Conservation (phyloP, 2,797 vertebrate genomes). For the Siniperca obscura region DNA sequence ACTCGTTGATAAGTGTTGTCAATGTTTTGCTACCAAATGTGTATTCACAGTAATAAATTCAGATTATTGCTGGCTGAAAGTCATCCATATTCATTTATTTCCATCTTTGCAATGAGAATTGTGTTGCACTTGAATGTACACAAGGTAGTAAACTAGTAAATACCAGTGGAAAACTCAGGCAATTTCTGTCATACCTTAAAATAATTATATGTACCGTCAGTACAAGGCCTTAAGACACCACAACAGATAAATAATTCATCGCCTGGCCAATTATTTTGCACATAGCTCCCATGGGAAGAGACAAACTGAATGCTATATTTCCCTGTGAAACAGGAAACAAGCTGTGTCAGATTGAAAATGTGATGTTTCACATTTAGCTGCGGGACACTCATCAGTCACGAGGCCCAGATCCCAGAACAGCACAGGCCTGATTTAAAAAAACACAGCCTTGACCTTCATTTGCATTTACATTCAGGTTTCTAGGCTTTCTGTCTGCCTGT, state of each 20-base stretch:
- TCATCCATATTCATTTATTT: not conserved
- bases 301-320: conserved; percentile 38
- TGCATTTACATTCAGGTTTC: conserved; percentile 53
- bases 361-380: conserved; percentile 59
- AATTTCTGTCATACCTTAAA: not conserved
- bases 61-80: not conserved
- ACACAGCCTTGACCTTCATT: conserved; percentile 46
- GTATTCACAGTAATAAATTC: not conserved
- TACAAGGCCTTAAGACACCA: conserved; percentile 19
- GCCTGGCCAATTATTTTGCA: conserved; percentile 46
- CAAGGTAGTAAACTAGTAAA: not conserved
- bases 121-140: not conserved
- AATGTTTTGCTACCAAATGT: not conserved
- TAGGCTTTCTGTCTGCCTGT: conserved; percentile 2
- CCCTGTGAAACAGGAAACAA: conserved; percentile 40
- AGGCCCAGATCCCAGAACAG: conserved; percentile 33
- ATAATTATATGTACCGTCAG: conserved; percentile 3
- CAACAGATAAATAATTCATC: conserved; percentile 56
- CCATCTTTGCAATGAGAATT: not conserved
- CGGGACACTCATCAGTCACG: conserved; percentile 54
- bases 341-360: conserved; percentile 40
- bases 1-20: not conserved
- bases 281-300: conserved; percentile 34
- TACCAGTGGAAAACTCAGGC: not conserved
- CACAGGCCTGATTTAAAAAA: conserved; percentile 7